Base-by-base conservation (phyloP, 1,140 invertebrate species). In the Neodiprion pinetum region DNA sequence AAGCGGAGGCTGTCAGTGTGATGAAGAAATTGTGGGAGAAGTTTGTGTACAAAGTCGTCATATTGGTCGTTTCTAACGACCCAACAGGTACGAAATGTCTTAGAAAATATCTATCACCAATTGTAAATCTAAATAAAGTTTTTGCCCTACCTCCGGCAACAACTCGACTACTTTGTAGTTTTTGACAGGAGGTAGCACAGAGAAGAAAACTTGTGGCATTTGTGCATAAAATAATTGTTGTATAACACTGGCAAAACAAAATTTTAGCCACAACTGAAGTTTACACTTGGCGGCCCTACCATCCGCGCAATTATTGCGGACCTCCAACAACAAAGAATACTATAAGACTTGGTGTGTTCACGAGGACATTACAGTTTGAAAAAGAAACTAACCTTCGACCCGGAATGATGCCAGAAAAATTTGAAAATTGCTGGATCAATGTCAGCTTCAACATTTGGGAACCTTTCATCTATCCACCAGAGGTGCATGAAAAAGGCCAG, bases 201-300 rank as follows among this genome's bases (percentile, higher is more conserved):
- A 21, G 0, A 21, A 21, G 17, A 21, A 21, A 21, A n/a, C n/a
- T 61, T n/a, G n/a, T n/a, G 53, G 53, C n/a, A 61, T 61, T 61
- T 61, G 10, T 61, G n/a, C 10, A 61, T 61, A 61, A 61, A 61
- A n/a, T 11, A 61, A 61, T 11, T 61, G 10, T 61, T 61, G 53
- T 61, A 61, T 61, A 61, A 21, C 17, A 21, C 17, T 21, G 17
- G 17, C 17, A 21, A 21, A 21, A 21, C 17, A 21, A 21, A 21
- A 11, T 53, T 53, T 53, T 14, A 53, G 50, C 10, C 50, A n/a
- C n/a, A n/a, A n/a, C n/a, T 11, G 67, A 68, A 17, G 28, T 17
- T 11, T 68, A 68, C 67, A 68, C 67, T 17, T 68, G 67, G 67
- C 67, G 67, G 9, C 67, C 67, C 17, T 68, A 68, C 21, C 17